Conservation (phyloP, 1,140 invertebrate genomes). For the Drosophila albomicans region DNA sequence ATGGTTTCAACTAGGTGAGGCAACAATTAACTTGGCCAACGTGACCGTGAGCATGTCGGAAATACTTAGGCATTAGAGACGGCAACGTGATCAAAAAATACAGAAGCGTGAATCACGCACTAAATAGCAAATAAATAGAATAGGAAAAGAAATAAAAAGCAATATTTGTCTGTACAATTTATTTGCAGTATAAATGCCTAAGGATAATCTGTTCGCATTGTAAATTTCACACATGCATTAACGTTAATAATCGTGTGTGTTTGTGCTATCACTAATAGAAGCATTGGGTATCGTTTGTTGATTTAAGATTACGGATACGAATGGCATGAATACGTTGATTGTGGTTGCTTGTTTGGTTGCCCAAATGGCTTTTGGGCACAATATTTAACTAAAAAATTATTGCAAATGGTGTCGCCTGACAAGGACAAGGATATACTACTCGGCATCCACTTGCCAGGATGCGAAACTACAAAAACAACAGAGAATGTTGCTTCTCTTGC, state of each 20-base stretch:
- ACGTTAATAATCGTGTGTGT: not conserved
- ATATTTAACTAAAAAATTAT: conserved; percentile 70
- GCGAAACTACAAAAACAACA: conserved; percentile 11
- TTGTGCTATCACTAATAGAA: conserved; percentile 17
- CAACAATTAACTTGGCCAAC: conserved; percentile 24
- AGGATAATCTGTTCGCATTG: too few relatives aligned
- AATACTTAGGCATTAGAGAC: conserved; percentile 14
- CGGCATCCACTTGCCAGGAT: not conserved
- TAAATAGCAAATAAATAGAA: not conserved
- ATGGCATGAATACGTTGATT: not conserved
- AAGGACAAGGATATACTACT: not conserved
- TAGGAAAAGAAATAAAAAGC: not conserved
- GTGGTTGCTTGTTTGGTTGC: conserved; percentile 2
- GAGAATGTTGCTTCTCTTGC: conserved; percentile 9
- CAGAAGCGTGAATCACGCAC: not conserved
- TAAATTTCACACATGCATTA: not conserved
- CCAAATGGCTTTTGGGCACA: conserved; percentile 52
- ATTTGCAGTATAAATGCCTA: too few relatives aligned
- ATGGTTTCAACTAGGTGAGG: conserved; percentile 19
- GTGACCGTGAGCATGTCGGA: conserved; percentile 35
- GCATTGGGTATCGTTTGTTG: conserved; percentile 29
- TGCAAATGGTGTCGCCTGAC: conserved; percentile 48
- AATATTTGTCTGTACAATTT: not conserved
- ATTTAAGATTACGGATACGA: conserved; percentile 19
- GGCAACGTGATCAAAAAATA: conserved; percentile 10